phyloP scores from a whole-genome alignment of 2,113 vertebrate genomes.

The Clarias batrachus region DNA sequence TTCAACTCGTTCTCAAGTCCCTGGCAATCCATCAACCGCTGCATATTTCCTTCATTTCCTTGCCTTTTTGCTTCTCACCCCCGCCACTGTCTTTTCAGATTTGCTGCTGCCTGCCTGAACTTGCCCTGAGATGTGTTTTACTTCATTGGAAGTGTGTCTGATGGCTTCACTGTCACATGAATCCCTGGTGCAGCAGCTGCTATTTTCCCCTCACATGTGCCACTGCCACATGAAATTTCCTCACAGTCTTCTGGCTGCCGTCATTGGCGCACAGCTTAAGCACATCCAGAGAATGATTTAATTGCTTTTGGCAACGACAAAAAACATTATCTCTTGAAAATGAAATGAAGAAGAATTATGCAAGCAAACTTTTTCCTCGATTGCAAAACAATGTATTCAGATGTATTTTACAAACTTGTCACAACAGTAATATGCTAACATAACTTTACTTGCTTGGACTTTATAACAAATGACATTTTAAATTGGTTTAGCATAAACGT shows the following conservation, averaged over 20 bases:
- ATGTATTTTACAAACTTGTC: not conserved
- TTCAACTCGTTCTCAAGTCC: not conserved
- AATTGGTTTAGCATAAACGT: not conserved
- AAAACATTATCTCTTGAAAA: not conserved
- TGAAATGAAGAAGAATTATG: not conserved
- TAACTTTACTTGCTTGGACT: not conserved
- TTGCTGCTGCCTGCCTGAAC: constrained; percentile 16
- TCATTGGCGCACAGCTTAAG: constrained; percentile 4
- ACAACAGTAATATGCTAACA: not conserved
- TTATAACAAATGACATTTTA: not conserved
- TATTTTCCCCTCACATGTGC: not conserved
- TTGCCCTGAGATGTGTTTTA: constrained; percentile 27
- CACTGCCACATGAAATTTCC: constrained; percentile 14
- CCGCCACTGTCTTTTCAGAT: constrained; percentile 1
- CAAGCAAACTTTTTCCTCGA: not conserved
- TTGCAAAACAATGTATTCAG: not conserved
- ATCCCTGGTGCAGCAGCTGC: constrained; percentile 17
- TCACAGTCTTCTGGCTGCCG: not conserved
- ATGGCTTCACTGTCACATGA: constrained; percentile 23
- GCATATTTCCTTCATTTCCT: not conserved
- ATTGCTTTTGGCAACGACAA: not conserved
- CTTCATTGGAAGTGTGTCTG: constrained; percentile 21
- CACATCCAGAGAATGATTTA: constrained; percentile 18
- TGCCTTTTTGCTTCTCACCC: not conserved
- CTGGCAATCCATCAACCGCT: not conserved